Evolutionary conservation across 1,140 invertebrate genomes (phyloP), one percentile per base, ranked within the genome.

Genomic region (Drosophila subobscura): DNA sequence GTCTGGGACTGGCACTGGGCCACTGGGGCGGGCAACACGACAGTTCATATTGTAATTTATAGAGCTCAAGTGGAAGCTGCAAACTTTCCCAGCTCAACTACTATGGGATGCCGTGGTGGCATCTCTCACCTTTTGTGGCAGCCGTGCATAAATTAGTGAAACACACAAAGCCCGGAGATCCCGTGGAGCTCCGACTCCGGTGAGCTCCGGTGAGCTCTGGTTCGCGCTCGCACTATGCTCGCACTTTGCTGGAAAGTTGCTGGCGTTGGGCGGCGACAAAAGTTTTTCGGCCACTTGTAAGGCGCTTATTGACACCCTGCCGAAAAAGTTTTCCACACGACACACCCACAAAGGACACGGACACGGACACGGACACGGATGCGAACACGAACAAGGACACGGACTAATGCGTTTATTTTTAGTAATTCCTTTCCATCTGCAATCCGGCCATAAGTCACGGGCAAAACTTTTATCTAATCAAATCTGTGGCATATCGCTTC

Each of bases 41-140:
- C 64, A 66, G 68, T 71, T 67, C 77, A 74, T 86, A 86, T 86
- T 86, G 83, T 86, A 86, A 86, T 86, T 86, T 86, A 88, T 88
- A 86, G 83, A 86, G 78, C 77, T 67, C 81, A 61, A 65, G 72
- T 63, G 59, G 50, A 53, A 73, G 57, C 44, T 55, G 47, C 57
- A 67, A 83, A 83, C 45, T 68, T 83, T 81, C 49, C 14, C 37
- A 27, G 47, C 22, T 60, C 46, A 55, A 47, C 50, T 55, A 40
- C 20, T 10, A 46, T 46, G 20, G 5, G n/a, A 12, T 27, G 50
- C 14, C 25, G 46, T 16, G 52, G 29, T 41, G 45, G 7, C n/a
- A n/a, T n/a, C n/a, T 44, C 58, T 73, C 67, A 66, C 64, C 80
- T 86, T 77, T 72, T 75, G 76, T 70, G 72, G 50, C 53, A 70